Evolutionary conservation across 2,888 invertebrate genomes (phyloP), one percentile per base, ranked within the genome.

Genomic region (Rugalucina vietnamica): DNA sequence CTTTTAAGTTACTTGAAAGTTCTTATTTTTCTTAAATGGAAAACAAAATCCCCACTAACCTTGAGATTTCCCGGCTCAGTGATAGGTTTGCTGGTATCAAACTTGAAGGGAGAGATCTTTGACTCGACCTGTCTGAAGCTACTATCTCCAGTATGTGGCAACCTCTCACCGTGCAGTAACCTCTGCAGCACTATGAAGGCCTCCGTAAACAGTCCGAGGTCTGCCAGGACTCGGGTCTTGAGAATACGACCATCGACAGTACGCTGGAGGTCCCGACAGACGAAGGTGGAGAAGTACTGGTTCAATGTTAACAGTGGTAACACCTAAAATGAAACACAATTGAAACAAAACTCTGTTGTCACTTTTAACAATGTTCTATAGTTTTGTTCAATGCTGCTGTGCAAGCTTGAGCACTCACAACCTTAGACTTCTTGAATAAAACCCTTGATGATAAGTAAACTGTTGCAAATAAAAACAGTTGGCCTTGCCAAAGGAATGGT

Each of bases 301-400:
- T 94, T 92, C 81, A 95, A 89, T 0, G 94, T 93, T 79, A 95
- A 82, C 60, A 95, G 85, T 21, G 95, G 95, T 34, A 95, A 91
- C 3, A 94, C 93, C 95, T 95, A 88, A 84, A 73, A 73, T 29
- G 43, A 79, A 43, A 79, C 18, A 12, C 14, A 91, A 93, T 92
- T 90, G 94, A 94, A 92, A 94, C 94, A 5, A 94, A 89, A 80
- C 93, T 92, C 81, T 94, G 94, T 57, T 91, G 90, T 0, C 94
- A 93, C 60, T 94, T 82, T 1, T 93, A 90, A 60, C 94, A 91
- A 80, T 94, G 94, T 79, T 94, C 93, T 21, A 92, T 91, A 37
- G 93, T 92, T 91, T 93, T 95, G 76, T 93, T 83, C 10, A 95
- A 83, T 0, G 93, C 93, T 10, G 93, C 92, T n/a, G n/a, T n/a